A percentile compares a stretch with the other conserved stretches of the same genome.
Evolutionary conservation across 2,113 vertebrate genomes (phyloP).

Genomic region (Ctenomys sociabilis): DNA sequence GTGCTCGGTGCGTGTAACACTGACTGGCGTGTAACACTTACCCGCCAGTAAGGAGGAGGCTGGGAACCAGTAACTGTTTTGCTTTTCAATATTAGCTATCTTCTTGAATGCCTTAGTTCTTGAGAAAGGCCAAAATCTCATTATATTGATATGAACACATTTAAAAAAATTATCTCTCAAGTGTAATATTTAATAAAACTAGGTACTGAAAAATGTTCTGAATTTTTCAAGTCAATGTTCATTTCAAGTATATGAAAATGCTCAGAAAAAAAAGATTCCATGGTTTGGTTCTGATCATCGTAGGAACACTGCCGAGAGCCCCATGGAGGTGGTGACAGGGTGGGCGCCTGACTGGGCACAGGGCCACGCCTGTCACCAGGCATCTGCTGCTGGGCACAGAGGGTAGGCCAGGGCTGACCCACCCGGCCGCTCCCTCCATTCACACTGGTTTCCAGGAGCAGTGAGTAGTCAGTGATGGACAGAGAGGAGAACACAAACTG

Average conservation of each 20-base stretch:
- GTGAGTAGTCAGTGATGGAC: constrained; percentile 74
- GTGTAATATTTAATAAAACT: constrained; percentile 85
- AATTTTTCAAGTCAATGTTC: constrained; percentile 86
- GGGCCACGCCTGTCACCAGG: too few species aligned
- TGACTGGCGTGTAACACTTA: too few species aligned
- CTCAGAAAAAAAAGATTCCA: constrained; percentile 86
- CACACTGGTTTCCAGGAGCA: constrained; percentile 77
- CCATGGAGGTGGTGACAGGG: constrained; percentile 70
- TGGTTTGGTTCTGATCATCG: constrained; percentile 84
- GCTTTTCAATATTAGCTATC: constrained; percentile 69
- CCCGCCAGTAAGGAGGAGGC: constrained; percentile 74
- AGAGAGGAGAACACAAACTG: constrained; percentile 78
- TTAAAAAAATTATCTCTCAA: constrained; percentile 80
- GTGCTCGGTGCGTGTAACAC: constrained; percentile 84
- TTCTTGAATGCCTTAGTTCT: constrained; percentile 84
- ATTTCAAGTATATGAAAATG: constrained; percentile 89
- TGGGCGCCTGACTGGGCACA: not conserved
- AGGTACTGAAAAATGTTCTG: constrained; percentile 85
- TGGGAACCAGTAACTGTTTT: constrained; percentile 78
- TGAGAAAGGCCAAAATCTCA: constrained; percentile 78
- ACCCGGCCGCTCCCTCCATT: constrained; percentile 66
- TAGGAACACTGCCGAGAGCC: constrained; percentile 85
- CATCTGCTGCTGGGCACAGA: constrained; percentile 82
- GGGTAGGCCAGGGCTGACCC: constrained; percentile 84
- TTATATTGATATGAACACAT: constrained; percentile 80